Conservation (phyloP, 2,888 invertebrate species). For the Phanerotoma sp. region DNA sequence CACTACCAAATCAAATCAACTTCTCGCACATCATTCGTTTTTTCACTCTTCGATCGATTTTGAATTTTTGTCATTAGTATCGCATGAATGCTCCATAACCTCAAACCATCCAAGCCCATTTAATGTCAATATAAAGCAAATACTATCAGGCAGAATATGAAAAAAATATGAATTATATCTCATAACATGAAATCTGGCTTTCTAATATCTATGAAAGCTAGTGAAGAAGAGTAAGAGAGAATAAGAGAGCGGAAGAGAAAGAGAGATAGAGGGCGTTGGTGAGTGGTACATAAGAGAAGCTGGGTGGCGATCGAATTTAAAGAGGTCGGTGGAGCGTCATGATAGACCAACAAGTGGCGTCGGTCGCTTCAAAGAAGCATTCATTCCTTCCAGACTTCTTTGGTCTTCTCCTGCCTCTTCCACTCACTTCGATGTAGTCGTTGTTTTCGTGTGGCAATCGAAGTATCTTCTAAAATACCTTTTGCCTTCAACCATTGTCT, state of each 20-base stretch:
- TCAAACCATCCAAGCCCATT: no score
- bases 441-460: slow-evolving; percentile 33
- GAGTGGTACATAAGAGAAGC: slow-evolving; percentile 25
- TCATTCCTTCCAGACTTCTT: slow-evolving; percentile 8
- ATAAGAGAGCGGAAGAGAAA: slow-evolving; percentile 15
- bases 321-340: slow-evolving; percentile 25
- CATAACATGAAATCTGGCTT: background rate
- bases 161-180: background rate
- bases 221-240: background rate
- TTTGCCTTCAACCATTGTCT: slow-evolving; percentile 33
- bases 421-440: slow-evolving; percentile 13
- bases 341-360: slow-evolving; percentile 34
- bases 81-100: no score
- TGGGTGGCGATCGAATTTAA: slow-evolving; percentile 31
- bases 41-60: no score
- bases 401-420: slow-evolving; percentile 7
- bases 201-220: no score
- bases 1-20: no score
- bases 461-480: slow-evolving; percentile 32
- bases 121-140: no score
- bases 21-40: no score
- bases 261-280: slow-evolving; percentile 19
- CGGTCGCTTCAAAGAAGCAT: slow-evolving; percentile 33
- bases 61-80: no score
- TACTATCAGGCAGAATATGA: no score